Evolutionary conservation across 2,888 invertebrate genomes (phyloP), one percentile per base, ranked within the genome.

Genomic region (Eristalis pertinax): DNA sequence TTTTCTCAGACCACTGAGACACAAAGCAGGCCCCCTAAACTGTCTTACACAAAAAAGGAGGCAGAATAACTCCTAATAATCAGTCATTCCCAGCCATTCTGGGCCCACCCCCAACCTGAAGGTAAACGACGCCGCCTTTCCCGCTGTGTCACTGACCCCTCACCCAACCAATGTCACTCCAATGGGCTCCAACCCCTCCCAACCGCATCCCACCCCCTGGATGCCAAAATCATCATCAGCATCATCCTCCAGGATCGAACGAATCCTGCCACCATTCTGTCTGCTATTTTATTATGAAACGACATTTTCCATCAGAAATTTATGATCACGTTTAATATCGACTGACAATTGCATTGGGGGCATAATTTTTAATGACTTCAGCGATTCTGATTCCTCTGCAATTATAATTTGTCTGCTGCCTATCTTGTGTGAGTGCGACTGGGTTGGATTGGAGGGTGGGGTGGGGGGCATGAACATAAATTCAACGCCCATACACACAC

Each of bases 251-350:
- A 77, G 22, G 63, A 65, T 64, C 56, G 72, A 70, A n/a, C n/a
- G 75, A 76, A 58, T 24, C 29, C 65, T 41, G 72, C 79, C 73
- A 80, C 67, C 75, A 68, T 83, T 79, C 84, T 87, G 83, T 87
- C 87, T 80, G 87, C 73, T 72, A 79, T 87, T 80, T 83, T 83
- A 75, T 75, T 72, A 58, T 69, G 69, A 87, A 77, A 70, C 79
- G 87, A 87, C 84, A 84, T 76, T 87, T 32, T 84, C 60, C 87
- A 87, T 87, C 87, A 87, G 84, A 80, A 87, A 87, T 87, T 87
- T 87, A 87, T 87, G 87, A 87, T 87, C 84, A 65, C 87, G 84
- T 87, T 87, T 87, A 87, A 87, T 87, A 87, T 87, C 87, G 87
- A 87, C 87, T 87, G 87, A 87, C 87, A 87, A 87, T 87, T 87